Evolutionary conservation across 2,888 invertebrate genomes (phyloP).

Genomic region (Campopleginae sp.): DNA sequence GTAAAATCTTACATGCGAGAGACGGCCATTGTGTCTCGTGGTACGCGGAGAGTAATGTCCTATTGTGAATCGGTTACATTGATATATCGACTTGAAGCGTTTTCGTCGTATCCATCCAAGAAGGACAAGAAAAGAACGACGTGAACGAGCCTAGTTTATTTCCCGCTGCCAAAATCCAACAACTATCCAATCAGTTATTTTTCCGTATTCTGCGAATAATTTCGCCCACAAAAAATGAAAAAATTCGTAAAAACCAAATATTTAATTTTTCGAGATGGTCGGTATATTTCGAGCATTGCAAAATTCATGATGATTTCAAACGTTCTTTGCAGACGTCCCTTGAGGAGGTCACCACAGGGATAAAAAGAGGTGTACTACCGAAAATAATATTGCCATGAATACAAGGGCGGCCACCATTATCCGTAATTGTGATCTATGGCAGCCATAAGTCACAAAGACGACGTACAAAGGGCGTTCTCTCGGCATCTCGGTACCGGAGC

Average conservation of each 20-base stretch:
- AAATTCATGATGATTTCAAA: conserved; percentile 26
- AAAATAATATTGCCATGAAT: conserved; percentile 82
- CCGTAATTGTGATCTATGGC: conserved; percentile 83
- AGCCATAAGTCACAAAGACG: conserved; percentile 80
- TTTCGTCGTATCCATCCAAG: conserved; percentile 51
- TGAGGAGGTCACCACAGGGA: conserved; percentile 15
- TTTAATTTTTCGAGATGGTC: not conserved
- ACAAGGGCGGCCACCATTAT: conserved; percentile 82
- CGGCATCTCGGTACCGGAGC: conserved; percentile 46
- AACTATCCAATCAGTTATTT: not conserved
- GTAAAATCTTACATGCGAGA: conserved; percentile 48
- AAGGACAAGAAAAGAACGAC: not conserved
- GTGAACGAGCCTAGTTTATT: conserved; percentile 40
- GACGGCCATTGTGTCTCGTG: conserved; percentile 75
- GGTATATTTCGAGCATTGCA: not conserved
- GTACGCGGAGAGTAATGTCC: conserved; percentile 75
- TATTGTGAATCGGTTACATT: conserved; percentile 78
- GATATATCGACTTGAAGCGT: conserved; percentile 70
- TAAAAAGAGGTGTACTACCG: conserved; percentile 70
- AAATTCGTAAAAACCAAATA: not conserved
- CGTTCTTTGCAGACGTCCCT: conserved; percentile 50
- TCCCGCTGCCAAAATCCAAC: conserved; percentile 15
- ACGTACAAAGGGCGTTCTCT: conserved; percentile 80
- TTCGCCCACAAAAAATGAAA: not conserved
- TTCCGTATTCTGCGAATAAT: not conserved